Conservation (phyloP, 2,113 vertebrate genomes). For the Campylomormyrus tamandua region DNA sequence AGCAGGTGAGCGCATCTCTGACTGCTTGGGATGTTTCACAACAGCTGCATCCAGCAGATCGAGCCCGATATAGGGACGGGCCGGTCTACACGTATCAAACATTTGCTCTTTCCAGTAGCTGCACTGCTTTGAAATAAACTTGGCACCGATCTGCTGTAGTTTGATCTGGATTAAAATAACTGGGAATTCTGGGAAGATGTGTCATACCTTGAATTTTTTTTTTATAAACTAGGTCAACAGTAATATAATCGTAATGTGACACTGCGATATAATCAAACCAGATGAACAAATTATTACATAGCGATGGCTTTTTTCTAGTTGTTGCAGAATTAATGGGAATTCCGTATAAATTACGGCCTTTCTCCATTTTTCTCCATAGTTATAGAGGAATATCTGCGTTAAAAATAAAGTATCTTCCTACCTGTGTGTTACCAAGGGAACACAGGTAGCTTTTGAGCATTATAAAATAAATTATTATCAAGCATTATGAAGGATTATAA, state of each 20-base stretch:
- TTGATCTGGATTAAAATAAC: constrained; percentile 44
- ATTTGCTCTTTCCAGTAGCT: constrained; percentile 63
- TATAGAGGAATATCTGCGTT: neutral
- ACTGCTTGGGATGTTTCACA: constrained; percentile 38
- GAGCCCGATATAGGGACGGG: constrained; percentile 57
- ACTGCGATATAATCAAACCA: neutral
- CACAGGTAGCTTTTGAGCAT: neutral
- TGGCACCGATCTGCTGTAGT: constrained; percentile 47
- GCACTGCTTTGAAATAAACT: constrained; percentile 59
- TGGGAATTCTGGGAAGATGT: constrained; percentile 39
- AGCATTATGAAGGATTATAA: neutral
- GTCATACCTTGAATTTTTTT: neutral
- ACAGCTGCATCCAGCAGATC: constrained; percentile 50
- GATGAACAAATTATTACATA: neutral
- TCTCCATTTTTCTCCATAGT: neutral
- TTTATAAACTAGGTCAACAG: neutral
- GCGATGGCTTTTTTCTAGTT: neutral
- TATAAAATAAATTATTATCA: neutral
- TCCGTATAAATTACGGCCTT: neutral
- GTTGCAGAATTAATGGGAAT: neutral
- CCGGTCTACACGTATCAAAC: constrained; percentile 60
- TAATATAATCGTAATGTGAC: neutral
- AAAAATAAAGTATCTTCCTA: neutral
- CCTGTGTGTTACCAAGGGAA: neutral
- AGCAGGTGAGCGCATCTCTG: neutral